Evolutionary conservation across 2,113 vertebrate species (phyloP), one percentile per base, ranked within the genome.

Genomic region (Malurus melanocephalus): DNA sequence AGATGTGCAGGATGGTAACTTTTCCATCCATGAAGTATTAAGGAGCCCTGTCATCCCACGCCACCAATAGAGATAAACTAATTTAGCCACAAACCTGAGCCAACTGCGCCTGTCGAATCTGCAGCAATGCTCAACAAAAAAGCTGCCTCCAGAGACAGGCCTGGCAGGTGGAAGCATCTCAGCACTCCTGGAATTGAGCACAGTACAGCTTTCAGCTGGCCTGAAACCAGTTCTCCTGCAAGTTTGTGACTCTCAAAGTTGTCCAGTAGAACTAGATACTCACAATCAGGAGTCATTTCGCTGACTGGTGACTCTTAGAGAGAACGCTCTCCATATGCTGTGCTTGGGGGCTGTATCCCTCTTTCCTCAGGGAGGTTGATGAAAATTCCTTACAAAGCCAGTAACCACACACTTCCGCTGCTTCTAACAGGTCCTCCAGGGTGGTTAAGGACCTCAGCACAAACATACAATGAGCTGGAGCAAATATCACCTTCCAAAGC

Each of bases 51-150:
- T 94, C 92, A 94, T 95, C 81, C 81, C 43, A 24, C 38, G 78
- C 92, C 94, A 96, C 92, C 94, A 96, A 85, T 86, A 92, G 53
- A 94, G 96, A 96, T 80, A 82, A 51, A 77, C 80, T 95, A 85
- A 91, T 95, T 95, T 86, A 93, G 65, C 38, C 56, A 71, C 16
- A 4, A 91, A 94, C 33, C n/a, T 49, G 74, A 95, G 93, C 93
- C 93, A 76, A 40, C 49, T 14, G 59, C 3, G 1, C 46, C 10
- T 11, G 32, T 59, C 9, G 0, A 18, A 8, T 46, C 65, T 64
- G 48, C 78, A 61, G 61, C 46, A 3, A 26, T 57, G 53, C 55
- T 83, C 32, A 5, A 30, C 59, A 65, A 92, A 82, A 16, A 11
- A 87, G 75, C 87, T 52, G 30, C 27, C 85, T 88, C 52, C 49